Percentiles rank a stretch among this genome's conserved stretches.
These are phyloP conservation scores for Planiliza haematocheilus DNA, from an alignment of 2,113 vertebrate genomes.

Conservation along the genomic window DNA sequence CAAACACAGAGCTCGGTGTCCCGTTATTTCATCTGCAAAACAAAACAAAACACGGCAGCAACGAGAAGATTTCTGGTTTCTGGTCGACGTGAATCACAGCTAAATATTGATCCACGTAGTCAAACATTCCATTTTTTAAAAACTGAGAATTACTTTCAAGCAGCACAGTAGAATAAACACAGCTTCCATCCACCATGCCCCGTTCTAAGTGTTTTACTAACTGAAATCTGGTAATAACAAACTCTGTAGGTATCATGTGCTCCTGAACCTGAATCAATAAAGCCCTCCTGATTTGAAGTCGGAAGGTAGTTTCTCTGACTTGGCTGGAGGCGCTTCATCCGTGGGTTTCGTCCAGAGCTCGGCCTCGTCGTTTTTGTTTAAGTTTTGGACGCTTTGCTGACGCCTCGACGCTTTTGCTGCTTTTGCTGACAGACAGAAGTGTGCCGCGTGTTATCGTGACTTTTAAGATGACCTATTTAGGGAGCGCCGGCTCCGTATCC, in stretches of 20 bases:
- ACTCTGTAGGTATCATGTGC: too few relatives aligned
- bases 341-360: constrained; percentile 36
- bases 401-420: too few relatives aligned
- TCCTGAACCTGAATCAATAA: neutral
- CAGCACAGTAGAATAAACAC: too few relatives aligned
- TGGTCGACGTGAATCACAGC: too few relatives aligned
- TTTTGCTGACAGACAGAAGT: constrained; percentile 68
- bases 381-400: too few relatives aligned
- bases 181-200: too few relatives aligned
- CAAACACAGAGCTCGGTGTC: neutral
- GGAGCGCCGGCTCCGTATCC: constrained; percentile 60
- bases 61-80: too few relatives aligned
- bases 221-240: too few relatives aligned
- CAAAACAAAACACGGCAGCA: neutral
- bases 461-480: constrained; percentile 64
- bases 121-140: too few relatives aligned
- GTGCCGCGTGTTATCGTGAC: constrained; percentile 49
- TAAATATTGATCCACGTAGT: too few relatives aligned
- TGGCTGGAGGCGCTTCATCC: constrained; percentile 5
- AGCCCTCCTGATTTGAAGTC: neutral
- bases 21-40: neutral
- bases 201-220: too few relatives aligned
- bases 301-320: neutral
- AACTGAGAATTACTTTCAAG: too few relatives aligned
- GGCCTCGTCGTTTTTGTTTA: constrained; percentile 68